phyloP scores from a whole-genome alignment of 2,888 invertebrate species.

The Drosophila incognita region DNA sequence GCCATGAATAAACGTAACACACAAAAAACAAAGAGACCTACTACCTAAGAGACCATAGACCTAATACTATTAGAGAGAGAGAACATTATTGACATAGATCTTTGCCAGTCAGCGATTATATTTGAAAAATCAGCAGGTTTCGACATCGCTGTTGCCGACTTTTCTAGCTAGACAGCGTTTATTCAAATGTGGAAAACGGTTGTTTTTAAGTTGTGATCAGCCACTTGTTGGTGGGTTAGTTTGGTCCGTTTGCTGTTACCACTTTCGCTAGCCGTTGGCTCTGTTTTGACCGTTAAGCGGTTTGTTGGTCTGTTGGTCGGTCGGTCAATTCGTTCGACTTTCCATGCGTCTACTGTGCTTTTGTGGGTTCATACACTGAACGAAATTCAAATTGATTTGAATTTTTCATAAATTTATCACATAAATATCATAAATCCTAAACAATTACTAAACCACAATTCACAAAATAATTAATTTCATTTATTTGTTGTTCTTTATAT shows the following conservation, averaged over 20 bases:
- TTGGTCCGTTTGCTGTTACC: constrained; percentile 31
- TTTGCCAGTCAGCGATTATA: constrained; percentile 7
- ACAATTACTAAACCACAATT: background rate
- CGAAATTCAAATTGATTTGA: background rate
- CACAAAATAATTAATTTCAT: background rate
- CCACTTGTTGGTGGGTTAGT: constrained; percentile 17
- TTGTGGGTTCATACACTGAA: constrained; percentile 32
- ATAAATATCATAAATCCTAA: background rate
- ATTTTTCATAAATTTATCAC: background rate
- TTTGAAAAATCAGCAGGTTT: constrained; percentile 41
- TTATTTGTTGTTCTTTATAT: background rate
- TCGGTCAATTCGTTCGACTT: constrained; percentile 50
- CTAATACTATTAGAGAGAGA: background rate
- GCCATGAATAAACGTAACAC: constrained; percentile 8
- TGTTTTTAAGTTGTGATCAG: constrained; percentile 47
- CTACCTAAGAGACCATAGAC: too few relatives aligned
- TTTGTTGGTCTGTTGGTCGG: background rate
- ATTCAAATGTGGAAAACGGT: constrained; percentile 76
- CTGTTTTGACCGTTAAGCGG: constrained; percentile 21
- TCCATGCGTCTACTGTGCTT: constrained; percentile 46
- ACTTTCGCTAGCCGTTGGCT: constrained; percentile 39
- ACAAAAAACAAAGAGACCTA: constrained; percentile 3
- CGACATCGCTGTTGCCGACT: constrained; percentile 28
- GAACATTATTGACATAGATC: constrained; percentile 63
- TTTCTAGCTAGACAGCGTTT: constrained; percentile 57